Conservation (phyloP, 2,113 vertebrate genomes). For the Mionectes macconnelli region DNA sequence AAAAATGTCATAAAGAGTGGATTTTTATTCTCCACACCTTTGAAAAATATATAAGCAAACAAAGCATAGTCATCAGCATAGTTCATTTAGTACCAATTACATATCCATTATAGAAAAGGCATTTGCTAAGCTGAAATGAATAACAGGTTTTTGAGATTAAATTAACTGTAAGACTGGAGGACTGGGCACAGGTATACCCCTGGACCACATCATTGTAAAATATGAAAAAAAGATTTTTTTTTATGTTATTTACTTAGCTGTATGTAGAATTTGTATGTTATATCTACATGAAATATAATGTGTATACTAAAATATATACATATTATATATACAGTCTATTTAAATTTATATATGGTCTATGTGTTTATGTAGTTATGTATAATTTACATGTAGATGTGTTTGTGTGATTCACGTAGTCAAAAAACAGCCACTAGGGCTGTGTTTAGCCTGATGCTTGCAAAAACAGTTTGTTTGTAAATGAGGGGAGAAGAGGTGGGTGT, state of each 20-base stretch:
- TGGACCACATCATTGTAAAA: neutral
- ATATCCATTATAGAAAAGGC: neutral
- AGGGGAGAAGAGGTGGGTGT: too few relatives aligned
- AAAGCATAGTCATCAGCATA: neutral
- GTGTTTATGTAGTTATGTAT: neutral
- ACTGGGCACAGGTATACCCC: neutral
- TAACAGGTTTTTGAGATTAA: neutral
- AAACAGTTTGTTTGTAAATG: neutral
- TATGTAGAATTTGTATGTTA: neutral
- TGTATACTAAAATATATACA: neutral
- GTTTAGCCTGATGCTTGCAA: neutral
- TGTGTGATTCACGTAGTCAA: neutral
- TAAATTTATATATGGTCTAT: fast-evolving
- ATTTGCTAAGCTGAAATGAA: neutral
- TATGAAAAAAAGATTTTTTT: neutral
- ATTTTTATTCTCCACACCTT: neutral
- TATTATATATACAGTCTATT: fast-evolving
- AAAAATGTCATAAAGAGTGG: neutral
- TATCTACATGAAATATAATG: neutral
- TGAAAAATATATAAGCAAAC: neutral
- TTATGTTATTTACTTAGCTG: neutral
- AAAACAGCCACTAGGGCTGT: neutral
- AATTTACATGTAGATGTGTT: fast-evolving
- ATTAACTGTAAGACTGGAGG: neutral
- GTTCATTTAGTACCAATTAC: neutral